Conservation (phyloP, 2,113 vertebrate genomes). For the Oostethus manadensis region DNA sequence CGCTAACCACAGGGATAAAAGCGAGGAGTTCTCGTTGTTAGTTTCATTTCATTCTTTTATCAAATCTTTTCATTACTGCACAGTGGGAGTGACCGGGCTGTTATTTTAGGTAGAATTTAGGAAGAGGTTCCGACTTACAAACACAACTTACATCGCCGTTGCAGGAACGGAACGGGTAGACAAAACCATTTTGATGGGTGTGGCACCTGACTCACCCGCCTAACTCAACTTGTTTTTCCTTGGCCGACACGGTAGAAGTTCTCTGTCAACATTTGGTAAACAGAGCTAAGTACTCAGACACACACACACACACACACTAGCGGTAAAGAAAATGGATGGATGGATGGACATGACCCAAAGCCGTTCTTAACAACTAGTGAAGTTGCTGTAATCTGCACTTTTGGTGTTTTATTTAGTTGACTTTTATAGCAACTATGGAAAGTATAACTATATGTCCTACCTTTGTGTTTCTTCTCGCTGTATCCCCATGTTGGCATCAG, state of each 20-base stretch:
- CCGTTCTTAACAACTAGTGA: no score
- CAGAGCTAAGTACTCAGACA: background rate
- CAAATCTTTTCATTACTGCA: no score
- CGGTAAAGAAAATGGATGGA: background rate
- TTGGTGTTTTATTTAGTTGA: no score
- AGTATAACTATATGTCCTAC: conserved; percentile 45
- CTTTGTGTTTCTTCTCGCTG: conserved; percentile 43
- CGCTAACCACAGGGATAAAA: no score
- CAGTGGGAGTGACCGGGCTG: no score
- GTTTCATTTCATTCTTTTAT: no score
- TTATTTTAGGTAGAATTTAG: no score
- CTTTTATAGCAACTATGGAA: no score
- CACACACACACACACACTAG: background rate
- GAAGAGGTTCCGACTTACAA: no score
- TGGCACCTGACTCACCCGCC: conserved; percentile 12
- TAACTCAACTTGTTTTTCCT: conserved; percentile 25
- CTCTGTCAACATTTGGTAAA: conserved; percentile 22
- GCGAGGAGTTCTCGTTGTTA: no score
- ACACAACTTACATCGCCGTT: background rate
- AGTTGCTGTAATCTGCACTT: no score
- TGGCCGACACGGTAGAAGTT: conserved; percentile 5
- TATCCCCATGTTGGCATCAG: conserved; percentile 10
- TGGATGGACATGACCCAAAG: no score
- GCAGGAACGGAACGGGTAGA: background rate
- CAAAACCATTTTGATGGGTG: conserved; percentile 7